Percentiles rank a stretch among this genome's conserved stretches.
phyloP scores from a whole-genome alignment of 1,140 invertebrate genomes.

The Drosophila truncata region DNA sequence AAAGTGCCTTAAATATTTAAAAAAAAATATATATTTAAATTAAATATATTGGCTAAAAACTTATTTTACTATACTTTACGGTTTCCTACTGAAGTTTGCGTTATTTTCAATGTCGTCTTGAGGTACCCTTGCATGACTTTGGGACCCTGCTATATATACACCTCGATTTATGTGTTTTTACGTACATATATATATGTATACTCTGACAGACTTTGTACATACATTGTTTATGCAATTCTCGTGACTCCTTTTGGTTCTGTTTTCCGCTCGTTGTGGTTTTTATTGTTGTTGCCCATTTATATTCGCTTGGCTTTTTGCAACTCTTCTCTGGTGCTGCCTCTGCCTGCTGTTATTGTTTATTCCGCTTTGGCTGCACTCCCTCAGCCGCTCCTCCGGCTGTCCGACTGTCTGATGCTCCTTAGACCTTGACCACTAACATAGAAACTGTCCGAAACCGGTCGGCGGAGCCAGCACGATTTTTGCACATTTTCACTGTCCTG shows the following conservation, averaged over 20 bases:
- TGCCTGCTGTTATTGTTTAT: slow-evolving; percentile 68
- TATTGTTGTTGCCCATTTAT: slow-evolving; percentile 34
- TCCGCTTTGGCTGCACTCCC: slow-evolving; percentile 63
- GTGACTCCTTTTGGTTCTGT: slow-evolving; percentile 61
- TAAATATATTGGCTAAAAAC: background rate
- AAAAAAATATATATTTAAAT: background rate
- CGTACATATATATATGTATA: slow-evolving; percentile 3
- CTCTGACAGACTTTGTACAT: slow-evolving; percentile 38
- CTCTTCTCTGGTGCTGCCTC: slow-evolving; percentile 12
- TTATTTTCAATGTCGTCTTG: background rate
- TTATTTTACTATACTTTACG: background rate
- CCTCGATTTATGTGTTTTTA: slow-evolving; percentile 31
- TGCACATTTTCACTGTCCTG: slow-evolving; percentile 35
- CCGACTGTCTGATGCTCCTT: slow-evolving; percentile 74
- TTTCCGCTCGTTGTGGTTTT: slow-evolving; percentile 51
- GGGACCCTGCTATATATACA: slow-evolving; percentile 31
- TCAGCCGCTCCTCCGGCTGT: slow-evolving; percentile 35
- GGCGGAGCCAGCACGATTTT: slow-evolving; percentile 27
- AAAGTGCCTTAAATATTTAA: background rate
- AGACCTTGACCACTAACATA: slow-evolving; percentile 85
- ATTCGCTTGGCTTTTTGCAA: slow-evolving; percentile 38
- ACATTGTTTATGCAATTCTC: slow-evolving; percentile 77
- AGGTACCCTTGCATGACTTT: slow-evolving; percentile 7
- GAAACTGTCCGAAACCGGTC: slow-evolving; percentile 72
- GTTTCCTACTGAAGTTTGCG: too few species aligned